Evolutionary conservation across 2,888 invertebrate genomes (phyloP), one percentile per base, ranked within the genome.

Genomic region (Apoderus coryli): DNA sequence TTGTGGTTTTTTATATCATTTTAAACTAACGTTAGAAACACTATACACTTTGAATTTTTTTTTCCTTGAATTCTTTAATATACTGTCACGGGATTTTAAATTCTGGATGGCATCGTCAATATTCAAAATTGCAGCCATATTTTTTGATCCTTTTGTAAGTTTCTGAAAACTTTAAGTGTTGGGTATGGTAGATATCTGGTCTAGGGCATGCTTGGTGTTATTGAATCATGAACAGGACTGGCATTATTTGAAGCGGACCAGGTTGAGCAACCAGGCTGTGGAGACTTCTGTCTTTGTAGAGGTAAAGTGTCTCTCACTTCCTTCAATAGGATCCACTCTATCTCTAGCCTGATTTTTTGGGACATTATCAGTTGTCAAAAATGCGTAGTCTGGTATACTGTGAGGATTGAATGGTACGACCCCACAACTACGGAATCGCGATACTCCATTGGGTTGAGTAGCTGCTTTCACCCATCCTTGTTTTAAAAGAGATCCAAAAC

Each of bases 351-450:
- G 7, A 7, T 19, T 19, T n/a, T 19, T n/a, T 19, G 7, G 19
- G n/a, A 7, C 19, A 7, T 19, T n/a, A n/a, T n/a, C n/a, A n/a
- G n/a, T n/a, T n/a, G n/a, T n/a, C n/a, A n/a, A n/a, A n/a, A n/a
- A n/a, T n/a, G n/a, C n/a, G n/a, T n/a, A 19, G n/a, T 19, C 19
- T 6, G 19, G 19, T 6, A 19, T 19, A 19, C 6, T n/a, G n/a
- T 6, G n/a, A 19, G 19, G 19, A n/a, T 19, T 19, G n/a, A 19
- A 19, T 19, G 29, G 12, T 10, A 29, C 16, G 3, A 25, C 25
- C 7, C 25, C 30, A 30, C 24, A 24, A 9, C 13, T 30, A 22
- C 10, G 19, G 15, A 25, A 30, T 4, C 30, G 24, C 65, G 16
- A 10, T 6, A 32, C 22, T 15, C 13, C 32, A 16, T 27, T 31